phyloP scores from a whole-genome alignment of 2,797 vertebrate genomes.

The Semotilus atromaculatus region DNA sequence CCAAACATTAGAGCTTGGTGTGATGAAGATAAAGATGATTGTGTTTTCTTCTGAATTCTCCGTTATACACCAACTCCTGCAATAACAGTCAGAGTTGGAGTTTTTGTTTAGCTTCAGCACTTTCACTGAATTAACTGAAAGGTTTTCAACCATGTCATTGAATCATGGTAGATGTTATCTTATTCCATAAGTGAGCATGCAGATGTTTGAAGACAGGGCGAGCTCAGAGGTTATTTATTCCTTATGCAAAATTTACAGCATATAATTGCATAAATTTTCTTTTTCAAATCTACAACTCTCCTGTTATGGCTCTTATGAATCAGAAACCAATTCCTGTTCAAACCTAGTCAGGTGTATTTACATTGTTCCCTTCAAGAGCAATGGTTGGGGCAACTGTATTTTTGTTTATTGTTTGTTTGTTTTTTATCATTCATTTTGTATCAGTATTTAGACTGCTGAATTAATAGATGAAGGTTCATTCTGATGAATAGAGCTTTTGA shows the following conservation, averaged over 20 bases:
- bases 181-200: background rate
- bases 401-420: constrained; percentile 17
- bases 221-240: background rate
- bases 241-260: background rate
- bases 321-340: background rate
- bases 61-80: background rate
- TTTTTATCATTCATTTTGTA: constrained; percentile 66
- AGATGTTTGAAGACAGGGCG: background rate
- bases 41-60: background rate
- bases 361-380: background rate
- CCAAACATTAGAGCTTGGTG: background rate
- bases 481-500: constrained; percentile 14
- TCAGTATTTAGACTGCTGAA: constrained; percentile 65
- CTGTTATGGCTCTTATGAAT: constrained; percentile 2
- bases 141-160: background rate
- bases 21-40: background rate
- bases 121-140: background rate
- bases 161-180: background rate
- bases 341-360: background rate
- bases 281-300: background rate
- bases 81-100: background rate
- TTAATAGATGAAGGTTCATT: constrained; percentile 1
- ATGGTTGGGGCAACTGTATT: constrained; percentile 8
- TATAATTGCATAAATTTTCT: background rate
- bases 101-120: background rate